Percentiles rank a stretch among this genome's conserved stretches.
These are phyloP conservation scores for Sterrhoptilus dennistouni DNA, from an alignment of 2,113 vertebrate species.

Conservation along the genomic window DNA sequence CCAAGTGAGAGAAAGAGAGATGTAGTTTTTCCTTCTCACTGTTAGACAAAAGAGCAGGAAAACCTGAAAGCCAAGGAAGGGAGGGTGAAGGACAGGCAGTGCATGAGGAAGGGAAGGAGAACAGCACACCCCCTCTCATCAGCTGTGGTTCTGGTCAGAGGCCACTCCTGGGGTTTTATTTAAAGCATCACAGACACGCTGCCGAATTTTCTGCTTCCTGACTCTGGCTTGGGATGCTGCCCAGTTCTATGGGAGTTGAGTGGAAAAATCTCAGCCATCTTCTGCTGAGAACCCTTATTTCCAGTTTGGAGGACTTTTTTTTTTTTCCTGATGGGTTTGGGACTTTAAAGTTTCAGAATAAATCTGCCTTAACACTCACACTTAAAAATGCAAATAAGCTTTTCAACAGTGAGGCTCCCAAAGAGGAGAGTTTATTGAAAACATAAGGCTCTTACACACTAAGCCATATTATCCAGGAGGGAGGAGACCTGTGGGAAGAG, in stretches of 20 bases:
- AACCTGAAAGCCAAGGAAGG: background rate
- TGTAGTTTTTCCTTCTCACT: background rate
- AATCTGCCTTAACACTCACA: background rate
- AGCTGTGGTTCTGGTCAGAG: background rate
- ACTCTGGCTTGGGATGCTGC: background rate
- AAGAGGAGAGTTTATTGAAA: background rate
- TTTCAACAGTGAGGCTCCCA: background rate
- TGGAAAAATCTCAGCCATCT: background rate
- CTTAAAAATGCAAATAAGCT: background rate
- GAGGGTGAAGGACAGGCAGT: background rate
- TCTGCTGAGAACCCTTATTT: background rate
- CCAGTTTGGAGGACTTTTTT: background rate
- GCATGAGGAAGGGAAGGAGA: fast-evolving
- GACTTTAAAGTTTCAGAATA: background rate
- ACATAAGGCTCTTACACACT: background rate
- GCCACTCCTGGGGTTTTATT: background rate
- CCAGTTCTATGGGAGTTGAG: background rate
- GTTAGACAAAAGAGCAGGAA: background rate
- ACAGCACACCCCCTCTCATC: background rate
- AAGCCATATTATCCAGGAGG: background rate
- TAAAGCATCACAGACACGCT: background rate
- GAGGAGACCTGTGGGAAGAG: background rate
- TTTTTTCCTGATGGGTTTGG: background rate
- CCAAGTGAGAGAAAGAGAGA: background rate
- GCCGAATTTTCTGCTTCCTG: background rate